Conservation (phyloP, 2,888 invertebrate species). For the Sesamia inferens region DNA sequence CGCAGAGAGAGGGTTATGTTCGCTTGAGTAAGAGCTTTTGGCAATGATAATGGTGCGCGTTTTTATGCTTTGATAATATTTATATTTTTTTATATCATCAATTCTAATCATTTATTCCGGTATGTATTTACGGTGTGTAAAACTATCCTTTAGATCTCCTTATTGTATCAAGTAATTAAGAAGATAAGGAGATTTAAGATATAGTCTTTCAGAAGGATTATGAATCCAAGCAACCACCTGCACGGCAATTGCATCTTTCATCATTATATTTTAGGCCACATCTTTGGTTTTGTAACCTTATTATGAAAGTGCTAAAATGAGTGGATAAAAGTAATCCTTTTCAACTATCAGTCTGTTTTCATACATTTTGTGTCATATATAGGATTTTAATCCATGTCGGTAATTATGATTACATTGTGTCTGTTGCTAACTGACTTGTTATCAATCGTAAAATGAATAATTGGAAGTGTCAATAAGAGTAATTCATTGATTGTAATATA, state of each 20-base stretch:
- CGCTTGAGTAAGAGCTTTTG: slow-evolving; percentile 37
- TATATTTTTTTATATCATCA: not conserved
- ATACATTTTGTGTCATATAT: slow-evolving; percentile 1
- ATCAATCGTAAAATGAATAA: slow-evolving; percentile 20
- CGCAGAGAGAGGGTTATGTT: slow-evolving; percentile 54
- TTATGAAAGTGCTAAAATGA: slow-evolving; percentile 4
- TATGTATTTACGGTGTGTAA: not conserved
- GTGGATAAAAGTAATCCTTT: not conserved
- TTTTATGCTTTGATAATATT: slow-evolving; percentile 5
- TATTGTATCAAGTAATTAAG: too few relatives aligned
- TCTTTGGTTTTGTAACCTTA: not conserved
- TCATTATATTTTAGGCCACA: not conserved
- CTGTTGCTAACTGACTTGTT: slow-evolving; percentile 15
- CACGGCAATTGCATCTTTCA: not conserved
- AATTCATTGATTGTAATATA: slow-evolving; percentile 23
- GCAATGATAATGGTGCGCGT: slow-evolving; percentile 9
- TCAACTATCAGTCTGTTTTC: slow-evolving; percentile 35
- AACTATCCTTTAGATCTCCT: too few relatives aligned
- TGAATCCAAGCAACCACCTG: not conserved
- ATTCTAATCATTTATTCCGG: not conserved
- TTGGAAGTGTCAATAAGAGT: slow-evolving; percentile 12
- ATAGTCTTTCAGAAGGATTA: not conserved
- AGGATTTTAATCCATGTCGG: not conserved
- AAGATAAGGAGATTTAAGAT: too few relatives aligned
- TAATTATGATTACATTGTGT: slow-evolving; percentile 24